These are phyloP conservation scores for Anguilla japonica DNA, from an alignment of 2,113 vertebrate genomes.

Conservation along the genomic window DNA sequence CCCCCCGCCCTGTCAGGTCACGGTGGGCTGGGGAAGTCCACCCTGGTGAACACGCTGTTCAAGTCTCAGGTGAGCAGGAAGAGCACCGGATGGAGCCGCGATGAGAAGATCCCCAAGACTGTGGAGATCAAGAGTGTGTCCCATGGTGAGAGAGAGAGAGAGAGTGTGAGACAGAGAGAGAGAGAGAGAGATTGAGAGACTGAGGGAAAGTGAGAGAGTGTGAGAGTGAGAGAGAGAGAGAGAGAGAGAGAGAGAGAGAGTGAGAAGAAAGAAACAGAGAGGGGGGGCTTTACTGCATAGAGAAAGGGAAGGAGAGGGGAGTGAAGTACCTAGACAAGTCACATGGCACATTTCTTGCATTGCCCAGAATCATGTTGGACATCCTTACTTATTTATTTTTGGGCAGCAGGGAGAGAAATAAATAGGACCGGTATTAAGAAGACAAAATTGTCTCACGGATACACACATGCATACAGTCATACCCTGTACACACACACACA, in stretches of 20 bases:
- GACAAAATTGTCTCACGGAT: not conserved
- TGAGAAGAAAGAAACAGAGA: slow-evolving; percentile 30
- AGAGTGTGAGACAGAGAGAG: not conserved
- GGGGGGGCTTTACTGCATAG: slow-evolving; percentile 11
- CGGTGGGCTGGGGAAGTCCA: slow-evolving; percentile 92
- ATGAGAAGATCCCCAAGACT: slow-evolving; percentile 94
- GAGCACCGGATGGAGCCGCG: slow-evolving; percentile 84
- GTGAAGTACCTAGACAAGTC: slow-evolving; percentile 57
- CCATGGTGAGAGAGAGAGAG: slow-evolving; percentile 76
- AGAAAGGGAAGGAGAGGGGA: slow-evolving; percentile 33
- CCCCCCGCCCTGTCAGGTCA: slow-evolving; percentile 70
- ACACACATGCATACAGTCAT: too few relatives aligned
- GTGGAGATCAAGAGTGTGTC: slow-evolving; percentile 93
- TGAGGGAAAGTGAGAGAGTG: not conserved
- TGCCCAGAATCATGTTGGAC: slow-evolving; percentile 28
- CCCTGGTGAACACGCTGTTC: slow-evolving; percentile 91
- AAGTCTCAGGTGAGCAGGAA: slow-evolving; percentile 97
- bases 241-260: slow-evolving; percentile 26
- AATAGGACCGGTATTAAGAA: not conserved
- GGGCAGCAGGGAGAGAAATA: not conserved
- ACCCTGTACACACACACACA: too few relatives aligned
- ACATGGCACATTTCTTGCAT: slow-evolving; percentile 48
- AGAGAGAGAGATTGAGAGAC: not conserved
- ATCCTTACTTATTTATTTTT: slow-evolving; percentile 24
- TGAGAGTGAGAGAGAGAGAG: not conserved